phyloP scores from a whole-genome alignment of 2,113 vertebrate species.

The Pristiophorus japonicus region DNA sequence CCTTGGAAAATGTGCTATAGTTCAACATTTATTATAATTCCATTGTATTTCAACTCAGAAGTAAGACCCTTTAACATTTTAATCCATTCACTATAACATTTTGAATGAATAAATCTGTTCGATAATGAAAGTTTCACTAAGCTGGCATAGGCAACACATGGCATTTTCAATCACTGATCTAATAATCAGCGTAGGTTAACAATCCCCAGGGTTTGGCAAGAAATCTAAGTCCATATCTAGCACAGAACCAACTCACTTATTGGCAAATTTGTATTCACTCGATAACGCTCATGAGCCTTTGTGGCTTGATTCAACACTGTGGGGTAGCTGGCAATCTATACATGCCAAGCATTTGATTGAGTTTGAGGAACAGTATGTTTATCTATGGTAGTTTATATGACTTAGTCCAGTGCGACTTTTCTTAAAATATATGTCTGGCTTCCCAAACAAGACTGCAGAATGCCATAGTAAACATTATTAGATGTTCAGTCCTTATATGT shows the following conservation, averaged over 20 bases:
- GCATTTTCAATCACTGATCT: neutral
- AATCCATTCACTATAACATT: neutral
- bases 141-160: neutral
- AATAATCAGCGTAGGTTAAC: neutral
- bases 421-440: neutral
- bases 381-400: neutral
- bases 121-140: neutral
- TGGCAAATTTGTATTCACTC: neutral
- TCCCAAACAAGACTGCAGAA: neutral
- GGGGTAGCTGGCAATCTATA: neutral
- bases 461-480: neutral
- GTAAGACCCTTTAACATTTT: neutral
- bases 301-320: neutral
- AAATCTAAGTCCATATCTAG: neutral
- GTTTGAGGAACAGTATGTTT: neutral
- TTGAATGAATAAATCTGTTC: neutral
- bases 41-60: neutral
- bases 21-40: neutral
- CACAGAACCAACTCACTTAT: constrained; percentile 16
- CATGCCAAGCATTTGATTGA: neutral
- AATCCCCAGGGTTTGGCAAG: neutral
- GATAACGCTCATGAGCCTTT: neutral
- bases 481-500: neutral
- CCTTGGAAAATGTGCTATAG: neutral
- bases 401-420: neutral